phyloP scores from a whole-genome alignment of 2,888 invertebrate genomes.

The Drosophila subsilvestris region DNA sequence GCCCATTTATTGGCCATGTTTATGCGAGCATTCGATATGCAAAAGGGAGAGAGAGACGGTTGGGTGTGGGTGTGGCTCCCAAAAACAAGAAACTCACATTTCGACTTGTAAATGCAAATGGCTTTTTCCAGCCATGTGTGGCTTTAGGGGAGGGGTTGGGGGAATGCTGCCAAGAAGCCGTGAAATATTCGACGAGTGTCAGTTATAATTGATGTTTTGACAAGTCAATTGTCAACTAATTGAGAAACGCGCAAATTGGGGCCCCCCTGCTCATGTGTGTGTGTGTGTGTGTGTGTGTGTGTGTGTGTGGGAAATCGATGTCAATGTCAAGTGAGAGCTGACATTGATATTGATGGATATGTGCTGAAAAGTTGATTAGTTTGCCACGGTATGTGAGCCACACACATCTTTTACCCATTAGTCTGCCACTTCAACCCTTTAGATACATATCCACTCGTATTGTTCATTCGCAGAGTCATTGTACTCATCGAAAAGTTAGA shows the following conservation, averaged over 20 bases:
- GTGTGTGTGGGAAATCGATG: constrained; percentile 9
- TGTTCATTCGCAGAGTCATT: background rate
- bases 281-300: constrained; percentile 4
- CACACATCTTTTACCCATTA: background rate
- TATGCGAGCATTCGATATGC: constrained; percentile 57
- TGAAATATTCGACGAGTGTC: no score
- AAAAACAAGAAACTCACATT: constrained; percentile 54
- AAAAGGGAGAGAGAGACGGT: background rate
- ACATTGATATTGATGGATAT: constrained; percentile 9
- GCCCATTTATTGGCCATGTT: constrained; percentile 65
- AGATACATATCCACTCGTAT: no score
- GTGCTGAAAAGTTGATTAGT: constrained; percentile 3
- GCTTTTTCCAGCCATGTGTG: constrained; percentile 21
- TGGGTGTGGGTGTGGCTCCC: background rate
- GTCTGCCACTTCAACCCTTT: background rate
- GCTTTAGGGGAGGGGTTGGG: background rate
- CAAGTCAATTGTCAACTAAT: constrained; percentile 76
- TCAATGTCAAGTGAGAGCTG: constrained; percentile 30
- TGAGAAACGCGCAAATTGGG: constrained; percentile 32
- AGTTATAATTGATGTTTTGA: constrained; percentile 70
- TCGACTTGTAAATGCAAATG: constrained; percentile 60
- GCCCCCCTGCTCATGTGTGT: background rate
- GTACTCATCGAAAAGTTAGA: constrained; percentile 4
- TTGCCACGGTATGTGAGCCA: background rate
- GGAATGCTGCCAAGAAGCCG: constrained; percentile 1